Base-by-base conservation (phyloP, 1,140 invertebrate species). In the Drosophila jambulina region DNA sequence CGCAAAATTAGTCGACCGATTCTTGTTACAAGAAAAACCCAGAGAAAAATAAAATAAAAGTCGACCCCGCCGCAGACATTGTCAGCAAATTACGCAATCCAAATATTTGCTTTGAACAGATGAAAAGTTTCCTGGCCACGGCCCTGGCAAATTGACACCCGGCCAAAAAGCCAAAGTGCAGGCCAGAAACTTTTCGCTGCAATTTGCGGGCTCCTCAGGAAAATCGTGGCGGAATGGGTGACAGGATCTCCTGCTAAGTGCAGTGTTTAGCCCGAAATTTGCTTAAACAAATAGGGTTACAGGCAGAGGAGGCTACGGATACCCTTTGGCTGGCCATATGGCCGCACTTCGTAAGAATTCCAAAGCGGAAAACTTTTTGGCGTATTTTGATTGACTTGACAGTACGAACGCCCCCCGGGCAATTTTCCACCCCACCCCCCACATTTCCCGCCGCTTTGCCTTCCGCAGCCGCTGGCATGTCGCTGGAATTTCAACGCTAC, bases 321-420 rank as follows among this genome's bases (percentile, higher is more conserved):
- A 63, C 67, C 25, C 21, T 34, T 38, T 62, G 49, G 23, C 48
- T 36, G 59, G 54, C 59, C 63, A 67, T 75, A 80, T 43, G 68
- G 54, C 69, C 75, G 23, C 58, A 71, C 25, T 69, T 62, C 34
- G 63, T 27, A 59, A 61, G 69, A 72, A 72, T 74, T 60, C 68
- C 51, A 58, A 64, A 57, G 72, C 60, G 56, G 68, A 60, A 58
- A 80, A 87, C 61, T 82, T 88, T 87, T 77, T 75, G 80, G 53
- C 57, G 77, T 83, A 83, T 81, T 88, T 85, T 90, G 85, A 88
- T 88, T 88, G 85, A 84, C 77, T 90, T 83, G 84, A 83, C 80
- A 84, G 84, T 60, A 21, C 25, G 42, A n/a, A n/a, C 62, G 25
- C 43, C 42, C 45, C 23, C 42, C 29, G 42, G 19, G 34, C 53